Evolutionary conservation across 2,113 vertebrate genomes (phyloP).

Genomic region (Lophius piscatorius): DNA sequence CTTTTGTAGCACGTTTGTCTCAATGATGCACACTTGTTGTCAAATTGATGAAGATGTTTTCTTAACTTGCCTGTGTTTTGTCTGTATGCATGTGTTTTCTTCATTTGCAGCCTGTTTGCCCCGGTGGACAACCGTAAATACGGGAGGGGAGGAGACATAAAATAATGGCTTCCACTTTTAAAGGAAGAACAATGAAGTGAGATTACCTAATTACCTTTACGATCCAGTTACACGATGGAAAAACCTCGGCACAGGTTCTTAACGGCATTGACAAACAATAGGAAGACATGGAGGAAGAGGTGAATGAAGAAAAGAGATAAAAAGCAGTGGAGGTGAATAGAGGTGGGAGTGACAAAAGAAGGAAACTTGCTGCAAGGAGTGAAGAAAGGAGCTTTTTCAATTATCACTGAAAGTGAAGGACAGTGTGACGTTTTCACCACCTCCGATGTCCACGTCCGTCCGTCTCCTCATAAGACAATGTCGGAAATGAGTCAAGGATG

Average conservation of each 20-base stretch:
- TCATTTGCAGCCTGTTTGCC: too few relatives aligned
- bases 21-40: too few relatives aligned
- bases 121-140: slow-evolving; percentile 30
- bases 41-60: too few relatives aligned
- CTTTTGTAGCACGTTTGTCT: too few relatives aligned
- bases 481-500: too few relatives aligned
- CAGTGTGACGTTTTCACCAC: too few relatives aligned
- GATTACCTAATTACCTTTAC: slow-evolving; percentile 63
- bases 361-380: slow-evolving; percentile 8
- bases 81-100: too few relatives aligned
- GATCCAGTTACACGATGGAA: slow-evolving; percentile 37
- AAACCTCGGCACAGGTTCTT: slow-evolving; percentile 39
- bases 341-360: slow-evolving; percentile 4
- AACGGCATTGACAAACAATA: slow-evolving; percentile 39
- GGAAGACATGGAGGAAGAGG: slow-evolving; percentile 14
- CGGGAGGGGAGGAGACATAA: slow-evolving; percentile 30
- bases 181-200: slow-evolving; percentile 42
- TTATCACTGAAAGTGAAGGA: too few relatives aligned
- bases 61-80: too few relatives aligned
- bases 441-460: too few relatives aligned
- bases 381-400: too few relatives aligned
- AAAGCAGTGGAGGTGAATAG: slow-evolving; percentile 7
- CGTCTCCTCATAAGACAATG: too few relatives aligned
- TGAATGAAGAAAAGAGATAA: neutral
- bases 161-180: slow-evolving; percentile 46